These are phyloP conservation scores for Papilio gigon DNA, from an alignment of 2,888 invertebrate species.

Conservation along the genomic window DNA sequence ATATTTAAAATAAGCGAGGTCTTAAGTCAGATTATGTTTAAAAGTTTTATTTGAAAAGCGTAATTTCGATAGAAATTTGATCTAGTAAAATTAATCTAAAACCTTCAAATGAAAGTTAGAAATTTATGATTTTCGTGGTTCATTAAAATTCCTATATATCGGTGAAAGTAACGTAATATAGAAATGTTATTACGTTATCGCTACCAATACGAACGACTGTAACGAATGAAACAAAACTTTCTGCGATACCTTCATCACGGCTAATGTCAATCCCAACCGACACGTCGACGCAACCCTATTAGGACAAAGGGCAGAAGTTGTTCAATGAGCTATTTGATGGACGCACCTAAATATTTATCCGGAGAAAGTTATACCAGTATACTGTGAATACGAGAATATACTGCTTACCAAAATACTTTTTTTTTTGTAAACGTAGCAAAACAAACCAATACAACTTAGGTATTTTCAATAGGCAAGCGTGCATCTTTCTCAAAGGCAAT, in stretches of 20 bases:
- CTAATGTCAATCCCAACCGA: constrained; percentile 31
- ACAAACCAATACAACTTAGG: not conserved
- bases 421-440: not conserved
- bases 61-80: not conserved
- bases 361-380: not conserved
- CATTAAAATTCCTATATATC: not conserved
- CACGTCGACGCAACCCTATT: constrained; percentile 29
- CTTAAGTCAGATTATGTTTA: not conserved
- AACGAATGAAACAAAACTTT: constrained; percentile 28
- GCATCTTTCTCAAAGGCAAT: no score
- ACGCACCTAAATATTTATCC: constrained; percentile 20
- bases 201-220: not conserved
- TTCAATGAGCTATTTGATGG: constrained; percentile 21
- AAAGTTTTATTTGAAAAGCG: not conserved
- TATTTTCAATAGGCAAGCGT: no score
- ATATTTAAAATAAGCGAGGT: constrained; percentile 7
- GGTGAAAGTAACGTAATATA: not conserved
- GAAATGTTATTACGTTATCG: not conserved
- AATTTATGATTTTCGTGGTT: no score
- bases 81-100: not conserved
- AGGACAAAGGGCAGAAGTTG: constrained; percentile 31
- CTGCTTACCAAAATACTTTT: not conserved
- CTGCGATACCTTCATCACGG: constrained; percentile 31
- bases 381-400: constrained; percentile 2
- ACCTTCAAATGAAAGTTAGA: no score